Base-by-base conservation (phyloP, 92 coral and sea anemone species). In the Palythoa caribaeorum region DNA sequence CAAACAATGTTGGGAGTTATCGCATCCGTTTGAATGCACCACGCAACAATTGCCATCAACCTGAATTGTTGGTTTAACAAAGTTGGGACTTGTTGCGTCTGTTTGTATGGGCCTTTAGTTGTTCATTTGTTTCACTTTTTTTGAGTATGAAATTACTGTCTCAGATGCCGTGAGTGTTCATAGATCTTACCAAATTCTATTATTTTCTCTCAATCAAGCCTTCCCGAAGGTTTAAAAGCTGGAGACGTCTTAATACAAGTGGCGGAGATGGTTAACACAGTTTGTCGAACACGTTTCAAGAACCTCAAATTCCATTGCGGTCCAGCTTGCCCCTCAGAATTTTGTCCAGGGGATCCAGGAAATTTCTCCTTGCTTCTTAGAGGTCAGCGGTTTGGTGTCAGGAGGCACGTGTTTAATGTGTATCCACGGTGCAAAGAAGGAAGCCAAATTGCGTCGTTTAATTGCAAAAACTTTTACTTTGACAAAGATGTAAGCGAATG, bases 241-340 rank as follows among this genome's bases (percentile, higher is more conserved):
- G 57, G 79, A 40, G 79, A 75, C 47, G 79, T 75, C n/a, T 75
- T 75, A 57, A 3, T 75, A 75, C 79, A 75, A 75, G 79, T 75
- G 36, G 79, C 79, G 38, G 79, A 75, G 60, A 75, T 75, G 79
- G 79, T 75, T 13, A 10, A 75, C 62, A 17, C 79, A 75, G 79
- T 75, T 15, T 75, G 79, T 28, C 79, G 47, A 48, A 48, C 53
- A 28, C 40, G 79, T 51, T 75, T 75, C 57, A 75, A 75, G 59
- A 75, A 75, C 14, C 35, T 75, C 15, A 75, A 48, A 57, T 75
- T 75, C 28, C 79, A 75, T 36, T 75, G 79, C 20, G 79, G 79
- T n/a, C 79, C 79, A 16, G 79, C 60, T 75, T 75, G 79, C 28
- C 79, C 79, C 11, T 75, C 79, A 1, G 59, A 75, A 40, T 75